Evolutionary conservation across 2,797 vertebrate species (phyloP), one percentile per base, ranked within the genome.

Genomic region (Ataeniobius toweri): DNA sequence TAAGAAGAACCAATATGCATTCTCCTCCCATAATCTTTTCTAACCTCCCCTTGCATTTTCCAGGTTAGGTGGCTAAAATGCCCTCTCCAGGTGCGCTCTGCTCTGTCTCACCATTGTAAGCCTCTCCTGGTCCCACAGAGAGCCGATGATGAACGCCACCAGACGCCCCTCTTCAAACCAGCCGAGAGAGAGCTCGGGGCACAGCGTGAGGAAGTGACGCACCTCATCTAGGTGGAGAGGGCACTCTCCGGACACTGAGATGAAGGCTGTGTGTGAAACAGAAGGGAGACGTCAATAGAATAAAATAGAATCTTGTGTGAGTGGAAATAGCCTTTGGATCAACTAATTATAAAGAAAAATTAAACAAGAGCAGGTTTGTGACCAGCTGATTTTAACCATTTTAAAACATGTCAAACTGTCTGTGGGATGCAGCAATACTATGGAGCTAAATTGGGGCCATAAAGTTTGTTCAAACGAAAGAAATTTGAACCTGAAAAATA

Each of bases 111-210:
- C 98, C 88, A 94, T 91, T 4, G 92, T 95, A 59, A 99, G 97
- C 59, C 95, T 94, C 67, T 98, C 97, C 93, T 97, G 91, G 86
- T 99, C 98, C 98, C 98, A 99, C 39, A 97, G 95, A 0, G 98
- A 99, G 74, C 97, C 97, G 1, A 99, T 98, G 94, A 98, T 96
- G 77, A 98, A 99, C 0, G 98, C 97, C 80, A 97, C 97, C 0
- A 98, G 96, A 1, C 96, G 89, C 0, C 98, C 98, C 85, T 99
- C 96, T 91, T 98, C 96, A 51, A 99, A 96, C 97, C 97, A 99
- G 87, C 98, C 98, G 51, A 99, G 94, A n/a, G 98, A 99, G 53
- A 99, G 93, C 92, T 99, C 98, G 0, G 98, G 98, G 81, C 98
- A 99, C 82, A 98, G 93, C 14, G 96, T 97, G 83, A 99, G 96